Base-by-base conservation (phyloP, 2,113 vertebrate species). In the Cryptomyrus ogoouensis region DNA sequence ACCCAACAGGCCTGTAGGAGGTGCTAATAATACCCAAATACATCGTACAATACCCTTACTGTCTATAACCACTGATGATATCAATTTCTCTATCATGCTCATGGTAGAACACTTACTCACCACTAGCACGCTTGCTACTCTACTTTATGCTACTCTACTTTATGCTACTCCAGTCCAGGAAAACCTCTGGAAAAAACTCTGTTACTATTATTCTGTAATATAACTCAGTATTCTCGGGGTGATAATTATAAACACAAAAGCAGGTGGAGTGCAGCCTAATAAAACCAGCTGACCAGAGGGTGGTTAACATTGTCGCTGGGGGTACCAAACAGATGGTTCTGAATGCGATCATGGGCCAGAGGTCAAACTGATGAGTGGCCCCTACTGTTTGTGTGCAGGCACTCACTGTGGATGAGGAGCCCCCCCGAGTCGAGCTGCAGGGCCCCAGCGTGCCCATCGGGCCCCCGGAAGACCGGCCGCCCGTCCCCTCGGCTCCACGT, bases 371-470 rank as follows among this genome's bases (percentile, higher is more conserved):
- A 13, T n/a, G 80, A 83, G 8, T n/a, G 27, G 80, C 19, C 80
- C 8, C 31, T 21, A 44, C 1, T 84, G 44, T 84, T 44, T 1
- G 44, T 21, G 21, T n/a, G 15, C n/a, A 31, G 3, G 27, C 92
- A 94, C 98, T 97, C 96, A 98, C 98, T 96, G 90, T 96, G 91
- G 13, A 98, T 96, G 91, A 96, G 93, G 88, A 98, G 96, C 90
- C 95, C 93, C 3, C 96, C 96, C 0, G 93, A 91, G 24, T 96
- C 93, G 3, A 94, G 92, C 80, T 93, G 95, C 88, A 93, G 87
- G 53, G 93, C 91, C 91, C 89, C 90, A 12, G 93, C 84, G 1
- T 2, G 88, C 5, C 1, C 77, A 58, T 88, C 35, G 0, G 93
- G 87, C 89, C 91, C 93, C 66, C 90, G 89, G 9, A 0, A 46